Percentiles rank a stretch among this genome's conserved stretches.
These are phyloP conservation scores for Orchestes rusci DNA, from an alignment of 2,888 invertebrate genomes.

Conservation along the genomic window DNA sequence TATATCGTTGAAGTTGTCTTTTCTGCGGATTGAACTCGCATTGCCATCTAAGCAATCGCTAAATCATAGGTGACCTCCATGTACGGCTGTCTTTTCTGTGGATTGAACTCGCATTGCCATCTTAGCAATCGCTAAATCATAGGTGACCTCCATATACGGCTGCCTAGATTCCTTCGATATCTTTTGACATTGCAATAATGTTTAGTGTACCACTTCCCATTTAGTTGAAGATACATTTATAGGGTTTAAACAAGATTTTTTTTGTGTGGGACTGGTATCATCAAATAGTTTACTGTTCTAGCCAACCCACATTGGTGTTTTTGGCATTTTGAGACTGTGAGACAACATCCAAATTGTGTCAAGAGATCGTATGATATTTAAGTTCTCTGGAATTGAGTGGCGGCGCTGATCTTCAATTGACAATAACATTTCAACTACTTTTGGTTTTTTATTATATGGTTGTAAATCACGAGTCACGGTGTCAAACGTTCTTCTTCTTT, in stretches of 20 bases:
- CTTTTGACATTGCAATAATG: slow-evolving; percentile 28
- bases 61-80: no score
- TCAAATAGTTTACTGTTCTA: slow-evolving; percentile 29
- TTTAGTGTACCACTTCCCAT: slow-evolving; percentile 27
- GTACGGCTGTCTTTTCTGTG: slow-evolving; percentile 15
- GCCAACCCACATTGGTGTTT: slow-evolving; percentile 34
- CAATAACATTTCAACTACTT: not conserved
- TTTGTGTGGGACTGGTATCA: slow-evolving; percentile 28
- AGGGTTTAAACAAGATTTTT: slow-evolving; percentile 31
- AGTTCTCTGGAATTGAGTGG: no score
- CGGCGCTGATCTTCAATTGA: not conserved
- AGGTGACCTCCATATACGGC: slow-evolving; percentile 27
- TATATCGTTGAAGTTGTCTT: no score
- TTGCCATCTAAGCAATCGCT: no score
- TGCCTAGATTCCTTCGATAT: slow-evolving; percentile 28
- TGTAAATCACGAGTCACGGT: slow-evolving; percentile 8
- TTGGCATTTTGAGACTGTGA: slow-evolving; percentile 5
- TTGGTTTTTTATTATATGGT: slow-evolving; percentile 3
- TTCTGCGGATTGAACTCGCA: no score
- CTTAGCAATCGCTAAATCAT: slow-evolving; percentile 30
- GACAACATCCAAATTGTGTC: slow-evolving; percentile 6
- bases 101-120: slow-evolving; percentile 28
- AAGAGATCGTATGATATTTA: not conserved
- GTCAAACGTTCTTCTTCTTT: slow-evolving; percentile 8
- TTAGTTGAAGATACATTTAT: slow-evolving; percentile 35